Evolutionary conservation across 2,113 vertebrate species (phyloP).

Genomic region (Catharus fuscescens): DNA sequence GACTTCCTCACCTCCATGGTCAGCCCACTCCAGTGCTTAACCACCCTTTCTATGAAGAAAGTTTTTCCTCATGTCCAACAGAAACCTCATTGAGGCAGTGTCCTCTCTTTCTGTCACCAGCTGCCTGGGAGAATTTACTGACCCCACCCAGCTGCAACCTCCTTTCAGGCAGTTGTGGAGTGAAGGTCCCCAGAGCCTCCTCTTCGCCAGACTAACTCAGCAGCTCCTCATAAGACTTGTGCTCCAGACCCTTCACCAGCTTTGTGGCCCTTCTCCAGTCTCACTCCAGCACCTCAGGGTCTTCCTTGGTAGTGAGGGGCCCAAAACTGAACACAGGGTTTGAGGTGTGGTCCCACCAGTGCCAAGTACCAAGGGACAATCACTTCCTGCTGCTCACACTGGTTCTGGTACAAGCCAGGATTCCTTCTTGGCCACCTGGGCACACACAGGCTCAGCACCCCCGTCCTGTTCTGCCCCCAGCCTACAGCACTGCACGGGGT

Average conservation of each 20-base stretch:
- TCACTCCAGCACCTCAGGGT: background rate
- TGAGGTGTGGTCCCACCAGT: too few species aligned
- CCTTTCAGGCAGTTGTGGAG: background rate
- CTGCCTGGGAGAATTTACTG: background rate
- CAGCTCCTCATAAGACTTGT: background rate
- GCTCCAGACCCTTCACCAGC: background rate
- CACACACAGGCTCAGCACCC: too few species aligned
- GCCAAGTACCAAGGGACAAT: too few species aligned
- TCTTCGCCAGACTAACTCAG: background rate
- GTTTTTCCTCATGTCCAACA: background rate
- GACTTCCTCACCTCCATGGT: background rate
- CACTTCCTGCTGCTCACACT: too few species aligned
- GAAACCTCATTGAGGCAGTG: background rate
- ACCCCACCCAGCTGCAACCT: background rate
- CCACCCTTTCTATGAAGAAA: background rate
- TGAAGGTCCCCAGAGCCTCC: background rate
- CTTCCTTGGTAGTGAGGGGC: too few species aligned
- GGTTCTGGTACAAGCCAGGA: too few species aligned
- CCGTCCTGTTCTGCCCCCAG: too few species aligned
- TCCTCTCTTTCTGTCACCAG: background rate
- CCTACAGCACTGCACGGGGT: too few species aligned
- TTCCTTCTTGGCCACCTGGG: too few species aligned
- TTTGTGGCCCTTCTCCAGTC: background rate
- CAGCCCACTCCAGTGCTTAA: background rate
- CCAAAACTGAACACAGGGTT: too few species aligned